A percentile compares a stretch with the other conserved stretches of the same genome.
phyloP scores from a whole-genome alignment of 1,140 invertebrate species.

The Copidosoma floridanum region DNA sequence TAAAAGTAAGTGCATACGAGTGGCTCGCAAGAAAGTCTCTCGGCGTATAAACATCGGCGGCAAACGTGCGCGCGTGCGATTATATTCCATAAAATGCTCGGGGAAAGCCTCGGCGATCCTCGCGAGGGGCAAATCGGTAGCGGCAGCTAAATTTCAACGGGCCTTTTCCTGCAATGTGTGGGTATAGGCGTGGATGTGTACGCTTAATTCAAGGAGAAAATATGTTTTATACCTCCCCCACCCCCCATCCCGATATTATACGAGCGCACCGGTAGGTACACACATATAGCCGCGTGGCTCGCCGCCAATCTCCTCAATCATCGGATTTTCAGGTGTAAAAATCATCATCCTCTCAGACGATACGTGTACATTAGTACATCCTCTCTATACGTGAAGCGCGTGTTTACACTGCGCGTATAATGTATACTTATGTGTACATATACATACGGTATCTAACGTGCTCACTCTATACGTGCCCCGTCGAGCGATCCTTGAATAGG shows the following conservation, averaged over 20 bases:
- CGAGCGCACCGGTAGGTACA: too few relatives aligned
- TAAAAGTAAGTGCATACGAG: too few relatives aligned
- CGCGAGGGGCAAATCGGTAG: background rate
- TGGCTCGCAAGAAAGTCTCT: constrained; percentile 30
- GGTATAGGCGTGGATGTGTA: constrained; percentile 17
- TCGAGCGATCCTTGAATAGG: too few relatives aligned
- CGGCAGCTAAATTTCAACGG: constrained; percentile 22
- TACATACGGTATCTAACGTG: too few relatives aligned
- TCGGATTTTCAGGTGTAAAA: constrained; percentile 19
- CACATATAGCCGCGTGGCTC: too few relatives aligned
- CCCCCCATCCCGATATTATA: too few relatives aligned
- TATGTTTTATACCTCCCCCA: constrained; percentile 10
- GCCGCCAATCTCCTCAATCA: constrained; percentile 22
- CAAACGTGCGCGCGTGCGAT: constrained; percentile 9
- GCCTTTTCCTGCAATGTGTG: background rate
- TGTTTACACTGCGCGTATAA: too few relatives aligned
- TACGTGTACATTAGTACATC: too few relatives aligned
- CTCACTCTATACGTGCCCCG: too few relatives aligned
- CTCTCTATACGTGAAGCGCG: background rate
- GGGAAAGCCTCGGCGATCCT: constrained; percentile 22
- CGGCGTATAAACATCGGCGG: constrained; percentile 10
- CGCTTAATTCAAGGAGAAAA: constrained; percentile 27
- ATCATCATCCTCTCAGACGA: too few relatives aligned
- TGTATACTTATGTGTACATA: too few relatives aligned
- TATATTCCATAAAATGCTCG: constrained; percentile 27